Evolutionary conservation across 92 coral and sea anemone genomes (phyloP).

Genomic region (Palythoa caribaeorum): DNA sequence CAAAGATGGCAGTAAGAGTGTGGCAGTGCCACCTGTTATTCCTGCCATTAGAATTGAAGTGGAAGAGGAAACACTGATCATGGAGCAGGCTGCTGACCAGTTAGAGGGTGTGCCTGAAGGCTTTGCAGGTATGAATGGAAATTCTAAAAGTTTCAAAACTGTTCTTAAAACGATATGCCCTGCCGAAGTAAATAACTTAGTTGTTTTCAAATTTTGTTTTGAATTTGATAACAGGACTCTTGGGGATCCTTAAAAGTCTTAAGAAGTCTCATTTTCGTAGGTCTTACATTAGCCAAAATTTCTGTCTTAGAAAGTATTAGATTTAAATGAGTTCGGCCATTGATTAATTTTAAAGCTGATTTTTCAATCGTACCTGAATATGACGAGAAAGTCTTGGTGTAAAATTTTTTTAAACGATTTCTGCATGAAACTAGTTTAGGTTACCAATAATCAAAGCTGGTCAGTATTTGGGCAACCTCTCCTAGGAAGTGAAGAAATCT

Average conservation of each 20-base stretch:
- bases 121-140: slow-evolving; percentile 23
- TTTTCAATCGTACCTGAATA: too few species aligned
- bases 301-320: too few species aligned
- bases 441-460: neutral
- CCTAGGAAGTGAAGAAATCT: neutral
- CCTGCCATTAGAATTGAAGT: slow-evolving; percentile 69
- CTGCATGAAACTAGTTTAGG: too few species aligned
- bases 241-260: too few species aligned
- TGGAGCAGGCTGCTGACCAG: slow-evolving; percentile 66
- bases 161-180: neutral
- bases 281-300: too few species aligned
- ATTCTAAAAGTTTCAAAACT: too few species aligned
- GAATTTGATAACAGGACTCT: too few species aligned
- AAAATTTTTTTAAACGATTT: neutral
- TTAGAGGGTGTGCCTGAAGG: slow-evolving; percentile 79
- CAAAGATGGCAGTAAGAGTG: slow-evolving; percentile 48
- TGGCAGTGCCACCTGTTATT: slow-evolving; percentile 65
- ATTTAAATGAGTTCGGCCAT: too few species aligned
- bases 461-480: neutral
- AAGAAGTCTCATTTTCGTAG: too few species aligned
- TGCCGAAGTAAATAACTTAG: too few species aligned
- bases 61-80: slow-evolving; percentile 79
- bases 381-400: neutral
- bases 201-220: too few species aligned
- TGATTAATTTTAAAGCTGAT: too few species aligned